Evolutionary conservation across 2,888 invertebrate species (phyloP).

Genomic region (Hydraecia micacea): DNA sequence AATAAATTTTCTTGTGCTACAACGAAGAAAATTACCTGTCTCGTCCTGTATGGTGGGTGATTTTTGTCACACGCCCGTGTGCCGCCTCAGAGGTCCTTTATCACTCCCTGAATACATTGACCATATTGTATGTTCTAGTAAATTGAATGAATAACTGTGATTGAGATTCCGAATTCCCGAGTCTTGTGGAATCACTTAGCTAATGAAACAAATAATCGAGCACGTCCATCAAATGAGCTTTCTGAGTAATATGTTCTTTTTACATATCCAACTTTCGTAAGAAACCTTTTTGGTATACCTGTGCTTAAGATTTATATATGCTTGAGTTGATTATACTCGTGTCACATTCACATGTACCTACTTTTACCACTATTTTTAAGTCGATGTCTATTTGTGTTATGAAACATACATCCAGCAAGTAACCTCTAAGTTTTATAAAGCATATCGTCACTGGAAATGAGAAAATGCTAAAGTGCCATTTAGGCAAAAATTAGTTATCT

Average conservation of each 20-base stretch:
- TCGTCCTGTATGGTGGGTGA: conserved; percentile 17
- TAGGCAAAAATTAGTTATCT: too few species aligned
- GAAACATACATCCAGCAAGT: neutral
- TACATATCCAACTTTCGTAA: conserved; percentile 42
- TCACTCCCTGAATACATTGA: conserved; percentile 32
- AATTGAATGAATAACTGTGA: conserved; percentile 32
- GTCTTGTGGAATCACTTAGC: conserved; percentile 64
- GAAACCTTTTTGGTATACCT: conserved; percentile 48
- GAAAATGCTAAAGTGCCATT: too few species aligned
- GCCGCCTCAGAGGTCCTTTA: conserved; percentile 20
- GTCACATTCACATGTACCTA: neutral
- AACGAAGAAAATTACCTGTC: conserved; percentile 55
- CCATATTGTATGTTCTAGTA: conserved; percentile 22
- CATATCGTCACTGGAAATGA: too few species aligned
- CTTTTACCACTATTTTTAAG: neutral
- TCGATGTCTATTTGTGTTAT: neutral
- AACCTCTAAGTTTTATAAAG: neutral
- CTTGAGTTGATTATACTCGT: conserved; percentile 19
- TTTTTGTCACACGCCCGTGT: conserved; percentile 43
- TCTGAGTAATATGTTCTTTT: conserved; percentile 58
- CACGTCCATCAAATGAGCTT: conserved; percentile 56
- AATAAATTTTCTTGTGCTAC: conserved; percentile 57
- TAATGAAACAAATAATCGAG: conserved; percentile 65
- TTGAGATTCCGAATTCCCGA: conserved; percentile 34
- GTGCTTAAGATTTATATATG: conserved; percentile 40